Evolutionary conservation across 2,113 vertebrate genomes (phyloP), one percentile per base, ranked within the genome.

Genomic region (Otolemur garnettii): DNA sequence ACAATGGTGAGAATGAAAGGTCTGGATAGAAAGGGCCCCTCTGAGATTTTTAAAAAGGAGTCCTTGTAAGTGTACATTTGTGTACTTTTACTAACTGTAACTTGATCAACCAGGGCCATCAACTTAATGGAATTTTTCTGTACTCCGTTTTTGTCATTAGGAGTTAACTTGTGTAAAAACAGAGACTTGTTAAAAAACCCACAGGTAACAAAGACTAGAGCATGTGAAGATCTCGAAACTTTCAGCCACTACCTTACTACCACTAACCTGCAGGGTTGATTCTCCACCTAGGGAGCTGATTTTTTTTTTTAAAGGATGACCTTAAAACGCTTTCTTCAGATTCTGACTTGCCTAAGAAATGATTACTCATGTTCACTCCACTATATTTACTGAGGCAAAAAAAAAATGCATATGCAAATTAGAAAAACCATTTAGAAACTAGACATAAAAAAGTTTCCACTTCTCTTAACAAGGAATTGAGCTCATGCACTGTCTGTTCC

Each of bases 361-460:
- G 26, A 42, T 11, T 92, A 55, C 21, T 68, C 68, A 42, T 33
- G 9, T 81, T 90, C 55, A 18, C 53, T 18, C 12, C 10, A 2
- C 55, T 93, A 1, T 68, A 42, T 84, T 90, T 82, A 85, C 77
- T 35, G 19, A 74, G 50, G 87, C 21, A 94, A 68, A 84, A 79
- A 50, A 75, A 64, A 69, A 35, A 42, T 24, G 19, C 55, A 26
- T n/a, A n/a, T 53, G 57, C 55, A 79, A 11, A n/a, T 89, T 86
- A 60, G 69, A 78, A 93, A 88, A 59, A 26, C n/a, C 28, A 14
- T 57, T 71, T 62, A 53, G n/a, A 89, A 86, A 71, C 13, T n/a
- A 71, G 59, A 81, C 57, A 19, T 78, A 71, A 71, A 42, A 75
- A 87, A 21, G 9, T 82, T 53, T 94, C 86, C 24, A 17, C 35